Percentiles rank a stretch among this genome's conserved stretches.
phyloP scores from a whole-genome alignment of 1,140 invertebrate genomes.

The Lithobius niger region DNA sequence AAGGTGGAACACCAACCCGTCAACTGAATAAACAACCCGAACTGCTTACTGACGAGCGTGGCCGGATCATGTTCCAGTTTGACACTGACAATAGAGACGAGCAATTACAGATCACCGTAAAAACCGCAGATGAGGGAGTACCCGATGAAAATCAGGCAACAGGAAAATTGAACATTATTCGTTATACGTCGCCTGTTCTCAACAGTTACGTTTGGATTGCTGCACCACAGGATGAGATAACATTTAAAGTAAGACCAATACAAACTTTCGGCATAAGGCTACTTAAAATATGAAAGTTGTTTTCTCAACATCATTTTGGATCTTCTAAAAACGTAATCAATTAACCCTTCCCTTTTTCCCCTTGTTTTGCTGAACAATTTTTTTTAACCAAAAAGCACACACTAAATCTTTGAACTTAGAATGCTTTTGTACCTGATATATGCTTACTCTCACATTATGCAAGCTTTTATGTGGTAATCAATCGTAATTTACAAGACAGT shows the following conservation, averaged over 20 bases:
- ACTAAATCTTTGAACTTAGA: too few species aligned
- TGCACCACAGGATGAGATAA: background rate
- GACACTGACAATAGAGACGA: constrained; percentile 7
- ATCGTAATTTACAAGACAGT: too few species aligned
- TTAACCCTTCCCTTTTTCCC: too few species aligned
- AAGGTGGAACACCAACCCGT: background rate
- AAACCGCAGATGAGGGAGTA: background rate
- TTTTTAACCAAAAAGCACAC: too few species aligned
- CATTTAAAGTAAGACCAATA: background rate
- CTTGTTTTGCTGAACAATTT: too few species aligned
- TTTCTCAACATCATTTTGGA: too few species aligned
- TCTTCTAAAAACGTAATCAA: too few species aligned
- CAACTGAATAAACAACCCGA: background rate
- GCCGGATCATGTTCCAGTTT: constrained; percentile 9
- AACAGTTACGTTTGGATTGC: constrained; percentile 1
- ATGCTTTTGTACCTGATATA: too few species aligned
- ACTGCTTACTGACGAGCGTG: constrained; percentile 11
- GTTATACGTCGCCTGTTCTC: background rate
- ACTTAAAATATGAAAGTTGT: too few species aligned
- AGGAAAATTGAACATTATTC: background rate
- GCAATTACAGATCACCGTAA: background rate
- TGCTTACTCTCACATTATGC: too few species aligned
- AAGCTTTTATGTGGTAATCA: too few species aligned
- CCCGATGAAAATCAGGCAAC: background rate
- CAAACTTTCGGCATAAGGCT: too few species aligned